Base-by-base conservation (phyloP, 2,888 invertebrate species). In the Drosophila quinaria region DNA sequence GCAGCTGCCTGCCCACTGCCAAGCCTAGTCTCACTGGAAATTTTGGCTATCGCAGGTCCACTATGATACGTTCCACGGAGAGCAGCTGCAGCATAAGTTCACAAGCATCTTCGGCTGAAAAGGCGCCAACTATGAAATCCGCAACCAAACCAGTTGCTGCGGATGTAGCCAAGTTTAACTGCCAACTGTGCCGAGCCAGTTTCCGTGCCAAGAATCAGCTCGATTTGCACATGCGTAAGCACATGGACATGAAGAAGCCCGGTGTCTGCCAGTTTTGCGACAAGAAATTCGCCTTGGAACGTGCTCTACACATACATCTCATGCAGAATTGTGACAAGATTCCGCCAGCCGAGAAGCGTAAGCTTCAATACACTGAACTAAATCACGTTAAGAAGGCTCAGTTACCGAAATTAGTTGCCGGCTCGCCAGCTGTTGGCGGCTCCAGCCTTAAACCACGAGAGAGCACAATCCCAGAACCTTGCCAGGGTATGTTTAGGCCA, bases 301-400 rank as follows among this genome's bases (percentile, higher is more conserved):
- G 90, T 13, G 91, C 92, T 0, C 73, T 92, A 4, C 86, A 87
- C 60, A 92, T 91, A 46, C 92, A 92, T 63, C 78, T 92, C 15
- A 74, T 92, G 78, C 86, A 91, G 64, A 91, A 92, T 29, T 92
- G 92, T 59, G 72, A 80, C 22, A 92, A 92, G 74, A 92, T 92
- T 65, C 92, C 92, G 8, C 92, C 92, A 10, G 65, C 61, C 0
- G 91, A 91, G 3, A 91, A 91, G 65, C 90, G 90, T 19, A 92
- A 92, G 31, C 78, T 92, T 1, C 52, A 89, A 19, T 92, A 74
- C 17, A 90, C 91, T 0, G 91, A 91, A 47, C 70, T 91, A 4
- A 88, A 91, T 63, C 91, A 91, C 11, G 90, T 87, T 0, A 80
- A 78, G 31, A 91, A 91, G 64, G 91, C 91, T 3, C 85, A 90